Evolutionary conservation across 2,797 vertebrate species (phyloP).

Genomic region (Pipistrellus nathusii): DNA sequence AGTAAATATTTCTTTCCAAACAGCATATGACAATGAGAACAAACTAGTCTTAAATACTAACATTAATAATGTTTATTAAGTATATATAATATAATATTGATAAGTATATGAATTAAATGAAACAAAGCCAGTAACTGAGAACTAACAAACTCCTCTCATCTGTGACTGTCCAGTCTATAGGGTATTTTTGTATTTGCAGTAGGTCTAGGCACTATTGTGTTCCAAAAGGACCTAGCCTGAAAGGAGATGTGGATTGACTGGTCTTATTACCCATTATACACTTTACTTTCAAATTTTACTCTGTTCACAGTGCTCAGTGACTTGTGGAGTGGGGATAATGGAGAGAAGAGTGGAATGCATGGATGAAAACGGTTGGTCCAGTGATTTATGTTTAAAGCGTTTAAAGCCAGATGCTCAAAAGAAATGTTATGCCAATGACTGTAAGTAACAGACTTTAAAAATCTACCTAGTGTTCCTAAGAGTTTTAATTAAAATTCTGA

Average conservation of each 20-base stretch:
- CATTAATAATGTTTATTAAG: not conserved
- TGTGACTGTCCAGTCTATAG: not conserved
- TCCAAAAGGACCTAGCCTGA: not conserved
- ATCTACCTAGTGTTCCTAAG: constrained; percentile 15
- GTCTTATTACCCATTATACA: not conserved
- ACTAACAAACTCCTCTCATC: not conserved
- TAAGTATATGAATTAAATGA: not conserved
- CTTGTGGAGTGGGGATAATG: constrained; percentile 93
- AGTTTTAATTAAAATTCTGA: constrained; percentile 64
- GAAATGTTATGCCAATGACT: constrained; percentile 91
- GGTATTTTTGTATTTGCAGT: not conserved
- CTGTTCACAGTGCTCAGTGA: constrained; percentile 92
- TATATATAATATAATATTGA: not conserved
- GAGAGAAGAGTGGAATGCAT: constrained; percentile 93
- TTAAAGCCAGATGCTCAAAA: constrained; percentile 92
- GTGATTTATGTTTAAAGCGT: constrained; percentile 90
- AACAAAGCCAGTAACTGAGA: not conserved
- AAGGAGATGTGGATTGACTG: not conserved
- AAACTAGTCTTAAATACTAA: not conserved
- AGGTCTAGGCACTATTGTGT: not conserved
- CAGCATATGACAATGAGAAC: not conserved
- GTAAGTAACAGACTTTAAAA: constrained; percentile 88
- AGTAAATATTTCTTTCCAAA: constrained; percentile 21
- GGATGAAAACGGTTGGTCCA: constrained; percentile 88
- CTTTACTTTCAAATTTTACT: constrained; percentile 54